Percentiles rank a stretch among this genome's conserved stretches.
phyloP scores from a whole-genome alignment of 2,797 vertebrate genomes.

The Astyanax mexicanus region DNA sequence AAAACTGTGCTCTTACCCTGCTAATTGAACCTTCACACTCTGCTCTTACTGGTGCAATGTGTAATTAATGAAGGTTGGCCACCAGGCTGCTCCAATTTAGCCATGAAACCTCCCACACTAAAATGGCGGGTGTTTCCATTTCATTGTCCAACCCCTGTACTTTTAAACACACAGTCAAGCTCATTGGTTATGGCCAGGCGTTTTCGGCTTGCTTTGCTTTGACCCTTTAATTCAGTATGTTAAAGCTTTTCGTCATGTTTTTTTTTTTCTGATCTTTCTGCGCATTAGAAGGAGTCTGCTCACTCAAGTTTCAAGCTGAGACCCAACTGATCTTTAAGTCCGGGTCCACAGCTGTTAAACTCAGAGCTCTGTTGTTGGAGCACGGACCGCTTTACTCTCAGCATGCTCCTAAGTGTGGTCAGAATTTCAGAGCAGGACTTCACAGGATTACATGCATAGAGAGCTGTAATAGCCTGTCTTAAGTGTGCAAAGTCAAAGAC shows the following conservation, averaged over 20 bases:
- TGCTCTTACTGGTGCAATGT: too few species aligned
- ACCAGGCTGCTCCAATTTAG: too few species aligned
- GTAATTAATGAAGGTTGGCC: too few species aligned
- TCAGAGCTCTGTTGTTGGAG: constrained; percentile 32
- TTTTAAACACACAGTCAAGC: constrained; percentile 14
- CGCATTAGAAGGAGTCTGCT: constrained; percentile 19
- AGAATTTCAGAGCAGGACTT: constrained; percentile 38
- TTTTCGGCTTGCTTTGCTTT: not conserved
- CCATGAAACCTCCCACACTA: too few species aligned
- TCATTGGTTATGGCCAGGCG: not conserved
- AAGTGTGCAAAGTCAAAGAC: constrained; percentile 2
- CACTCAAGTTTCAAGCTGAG: constrained; percentile 25
- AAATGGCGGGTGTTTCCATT: too few species aligned
- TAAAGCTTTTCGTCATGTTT: constrained; percentile 19
- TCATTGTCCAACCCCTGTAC: too few species aligned
- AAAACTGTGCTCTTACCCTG: too few species aligned
- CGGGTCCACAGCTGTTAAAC: constrained; percentile 36
- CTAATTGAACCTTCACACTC: too few species aligned
- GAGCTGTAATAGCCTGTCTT: constrained; percentile 23
- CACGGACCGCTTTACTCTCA: constrained; percentile 40
- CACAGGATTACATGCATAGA: constrained; percentile 22
- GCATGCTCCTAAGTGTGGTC: constrained; percentile 26
- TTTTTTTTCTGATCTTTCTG: constrained; percentile 8
- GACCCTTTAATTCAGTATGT: not conserved
- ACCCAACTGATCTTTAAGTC: constrained; percentile 43